Base-by-base conservation (phyloP, 2,797 vertebrate species). In the Sebastes trivittatus region DNA sequence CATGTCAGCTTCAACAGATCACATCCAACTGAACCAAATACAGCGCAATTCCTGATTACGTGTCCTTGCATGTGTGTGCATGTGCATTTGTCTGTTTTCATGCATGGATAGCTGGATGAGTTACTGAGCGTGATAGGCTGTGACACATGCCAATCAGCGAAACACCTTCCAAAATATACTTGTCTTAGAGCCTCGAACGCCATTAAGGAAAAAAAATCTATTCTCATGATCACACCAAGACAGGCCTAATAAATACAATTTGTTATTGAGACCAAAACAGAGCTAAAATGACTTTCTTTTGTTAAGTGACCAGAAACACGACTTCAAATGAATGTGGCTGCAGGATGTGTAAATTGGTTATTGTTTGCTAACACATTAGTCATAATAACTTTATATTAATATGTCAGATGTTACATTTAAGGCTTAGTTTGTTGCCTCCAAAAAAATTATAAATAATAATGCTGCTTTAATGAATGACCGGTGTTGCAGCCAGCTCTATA, bases 31-130 rank as follows among this genome's bases (percentile, higher is more conserved):
- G 29, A 59, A 73, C 72, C 55, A 75, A 73, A 77, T 4, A 36
- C 68, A 93, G 89, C 72, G 64, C 67, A 90, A 75, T 75, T 90
- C 90, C 90, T 88, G 83, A 83, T 90, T 63, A 52, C 36, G 11
- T 56, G 10, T 69, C 7, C 69, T 78, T 80, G 49, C 20, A 54
- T 22, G 8, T 58, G 18, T 74, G 49, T 73, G 49, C 36, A 18
- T 66, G 72, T 72, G 52, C 23, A 25, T 71, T 25, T 74, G 64
- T 52, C 16, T 65, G 32, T 59, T 85, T 73, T 78, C 56, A 73
- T 77, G 58, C 69, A 74, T 70, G 64, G 30, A n/a, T 54, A 25
- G 23, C 18, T 54, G 18, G 63, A 30, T 54, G 63, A 52, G 6
- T n/a, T 23, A 52, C 25, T 52, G 11, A 49, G 59, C 58, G 52